Percentiles rank a stretch among this genome's conserved stretches.
Conservation (phyloP, 1,140 invertebrate genomes). For the Holotrichia oblita region DNA sequence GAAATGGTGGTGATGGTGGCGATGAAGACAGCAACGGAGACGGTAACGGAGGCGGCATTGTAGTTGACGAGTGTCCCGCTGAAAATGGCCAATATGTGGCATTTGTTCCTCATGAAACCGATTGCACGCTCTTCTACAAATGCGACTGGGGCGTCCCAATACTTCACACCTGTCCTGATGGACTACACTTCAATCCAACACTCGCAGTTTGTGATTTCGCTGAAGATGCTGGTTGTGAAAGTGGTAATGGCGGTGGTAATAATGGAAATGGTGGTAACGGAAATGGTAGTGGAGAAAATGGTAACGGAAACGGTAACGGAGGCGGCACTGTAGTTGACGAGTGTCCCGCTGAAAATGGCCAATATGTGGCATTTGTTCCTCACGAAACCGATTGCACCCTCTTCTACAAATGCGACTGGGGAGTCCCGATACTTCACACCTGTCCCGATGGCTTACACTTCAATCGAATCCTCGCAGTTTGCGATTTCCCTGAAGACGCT, state of each 20-base stretch:
- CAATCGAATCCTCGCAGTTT: neutral
- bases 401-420: slow-evolving; percentile 10
- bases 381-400: neutral
- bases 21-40: too few species aligned
- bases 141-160: neutral
- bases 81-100: neutral
- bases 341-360: too few species aligned
- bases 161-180: neutral
- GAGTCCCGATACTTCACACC: neutral
- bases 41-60: neutral
- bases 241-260: too few species aligned
- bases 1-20: too few species aligned
- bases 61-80: neutral
- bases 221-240: too few species aligned
- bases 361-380: neutral
- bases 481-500: neutral
- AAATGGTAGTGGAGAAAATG: too few species aligned
- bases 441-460: neutral
- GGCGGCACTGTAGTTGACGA: neutral
- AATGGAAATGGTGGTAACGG: too few species aligned
- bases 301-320: neutral
- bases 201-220: neutral
- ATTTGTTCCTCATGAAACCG: too few species aligned
- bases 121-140: neutral
- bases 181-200: slow-evolving; percentile 1